A percentile compares a stretch with the other conserved stretches of the same genome.
phyloP scores from a whole-genome alignment of 2,113 vertebrate species.

The Pyxicephalus adspersus region DNA sequence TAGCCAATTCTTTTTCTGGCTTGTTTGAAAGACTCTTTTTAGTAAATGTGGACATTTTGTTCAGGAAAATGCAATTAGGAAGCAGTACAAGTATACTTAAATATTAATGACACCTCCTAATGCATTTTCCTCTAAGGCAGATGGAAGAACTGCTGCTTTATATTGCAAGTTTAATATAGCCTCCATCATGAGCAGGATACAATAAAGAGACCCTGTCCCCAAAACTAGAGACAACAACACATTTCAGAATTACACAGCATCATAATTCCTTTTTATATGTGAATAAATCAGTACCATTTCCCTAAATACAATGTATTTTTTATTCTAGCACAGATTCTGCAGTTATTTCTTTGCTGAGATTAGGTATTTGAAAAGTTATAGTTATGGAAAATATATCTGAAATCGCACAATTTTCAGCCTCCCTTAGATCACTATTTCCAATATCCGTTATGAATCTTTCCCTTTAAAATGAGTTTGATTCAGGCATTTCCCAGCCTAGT shows the following conservation, averaged over 20 bases:
- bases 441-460: no score
- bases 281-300: not conserved
- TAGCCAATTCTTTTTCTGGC: not conserved
- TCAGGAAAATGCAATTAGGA: constrained; percentile 54
- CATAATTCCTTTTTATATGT: no score
- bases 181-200: not conserved
- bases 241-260: no score
- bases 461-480: no score
- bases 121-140: constrained; percentile 50
- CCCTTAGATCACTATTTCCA: no score
- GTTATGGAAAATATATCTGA: no score
- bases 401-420: no score
- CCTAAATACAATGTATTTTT: constrained; percentile 15
- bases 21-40: constrained; percentile 20
- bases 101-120: constrained; percentile 48
- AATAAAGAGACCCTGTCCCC: not conserved
- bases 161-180: constrained; percentile 32
- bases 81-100: constrained; percentile 43
- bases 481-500: no score
- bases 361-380: not conserved
- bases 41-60: constrained; percentile 43
- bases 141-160: constrained; percentile 26
- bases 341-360: not conserved
- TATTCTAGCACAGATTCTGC: not conserved
- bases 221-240: no score